phyloP scores from a whole-genome alignment of 2,888 invertebrate genomes.

The Lamproptera curius region DNA sequence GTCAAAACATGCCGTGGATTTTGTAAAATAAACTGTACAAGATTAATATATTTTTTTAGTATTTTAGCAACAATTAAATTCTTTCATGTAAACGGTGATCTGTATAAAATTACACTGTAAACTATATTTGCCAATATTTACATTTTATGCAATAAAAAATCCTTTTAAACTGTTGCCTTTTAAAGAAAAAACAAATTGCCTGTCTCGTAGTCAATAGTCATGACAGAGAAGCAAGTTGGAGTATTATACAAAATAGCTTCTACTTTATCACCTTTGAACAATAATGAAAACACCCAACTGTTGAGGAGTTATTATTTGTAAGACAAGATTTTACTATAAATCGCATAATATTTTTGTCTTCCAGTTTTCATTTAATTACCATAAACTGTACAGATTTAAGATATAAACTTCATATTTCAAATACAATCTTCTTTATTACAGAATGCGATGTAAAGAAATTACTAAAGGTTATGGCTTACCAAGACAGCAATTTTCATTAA shows the following conservation, averaged over 20 bases:
- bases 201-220: too few relatives aligned
- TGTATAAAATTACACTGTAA: too few relatives aligned
- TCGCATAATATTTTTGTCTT: background rate
- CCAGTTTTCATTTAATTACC: background rate
- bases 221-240: slow-evolving; percentile 53
- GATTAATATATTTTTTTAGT: too few relatives aligned
- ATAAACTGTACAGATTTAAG: background rate
- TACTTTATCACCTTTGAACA: slow-evolving; percentile 31
- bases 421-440: slow-evolving; percentile 26
- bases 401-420: background rate
- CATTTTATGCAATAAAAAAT: too few relatives aligned
- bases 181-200: too few relatives aligned
- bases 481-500: slow-evolving; percentile 49
- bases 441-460: slow-evolving; percentile 54
- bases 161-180: too few relatives aligned
- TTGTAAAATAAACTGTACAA: too few relatives aligned
- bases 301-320: slow-evolving; percentile 64
- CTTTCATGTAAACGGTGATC: too few relatives aligned
- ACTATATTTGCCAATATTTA: too few relatives aligned
- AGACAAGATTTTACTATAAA: too few relatives aligned
- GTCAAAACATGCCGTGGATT: too few relatives aligned
- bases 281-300: slow-evolving; percentile 32
- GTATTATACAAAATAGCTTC: slow-evolving; percentile 51
- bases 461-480: slow-evolving; percentile 53
- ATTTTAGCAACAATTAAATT: too few relatives aligned